Base-by-base conservation (phyloP, 2,888 invertebrate genomes). In the Tipula helvola region DNA sequence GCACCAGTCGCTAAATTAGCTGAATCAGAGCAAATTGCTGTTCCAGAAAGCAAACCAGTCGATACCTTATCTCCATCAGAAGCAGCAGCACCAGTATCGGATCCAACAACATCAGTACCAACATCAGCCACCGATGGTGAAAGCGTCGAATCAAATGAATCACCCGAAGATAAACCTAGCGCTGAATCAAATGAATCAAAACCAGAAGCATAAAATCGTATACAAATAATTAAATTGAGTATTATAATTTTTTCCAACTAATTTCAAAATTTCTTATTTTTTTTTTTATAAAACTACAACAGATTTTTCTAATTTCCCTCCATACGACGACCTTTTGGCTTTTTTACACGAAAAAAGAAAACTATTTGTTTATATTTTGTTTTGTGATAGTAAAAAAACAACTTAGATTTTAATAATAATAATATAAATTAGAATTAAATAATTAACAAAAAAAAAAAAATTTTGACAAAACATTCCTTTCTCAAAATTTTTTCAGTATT, bases 141-240 rank as follows among this genome's bases (percentile, higher is more conserved):
- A n/a, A 86, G 83, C n/a, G 83, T 28, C 5, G 83, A 87, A 87
- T 28, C 85, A 39, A 89, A 90, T 87, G 90, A 90, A 88, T 90
- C 90, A 85, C 7, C 71, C 28, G 71, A 71, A 10, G 71, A 71
- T 3, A 89, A 90, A 88, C 90, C 90, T 88, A 90, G 90, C 87
- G 88, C 89, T 87, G 90, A 90, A 88, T 89, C 90, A 87, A 89
- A 89, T 88, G 90, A 90, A 88, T 89, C 89, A 86, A 88, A 88
- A 88, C 88, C 89, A 39, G 88, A 89, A 87, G 89, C 89, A 71
- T 71, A 71, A 71, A 71, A 71, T 28, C 28, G 12, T 71, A 18
- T 8, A 71, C 2, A 71, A 10, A 28, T 71, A 10, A 84, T 86
- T 86, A 86, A 88, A 88, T 88, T 41, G 41, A 85, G 13, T 41